Evolutionary conservation across 2,113 vertebrate species (phyloP), one percentile per base, ranked within the genome.

Genomic region (Catharus fuscescens): DNA sequence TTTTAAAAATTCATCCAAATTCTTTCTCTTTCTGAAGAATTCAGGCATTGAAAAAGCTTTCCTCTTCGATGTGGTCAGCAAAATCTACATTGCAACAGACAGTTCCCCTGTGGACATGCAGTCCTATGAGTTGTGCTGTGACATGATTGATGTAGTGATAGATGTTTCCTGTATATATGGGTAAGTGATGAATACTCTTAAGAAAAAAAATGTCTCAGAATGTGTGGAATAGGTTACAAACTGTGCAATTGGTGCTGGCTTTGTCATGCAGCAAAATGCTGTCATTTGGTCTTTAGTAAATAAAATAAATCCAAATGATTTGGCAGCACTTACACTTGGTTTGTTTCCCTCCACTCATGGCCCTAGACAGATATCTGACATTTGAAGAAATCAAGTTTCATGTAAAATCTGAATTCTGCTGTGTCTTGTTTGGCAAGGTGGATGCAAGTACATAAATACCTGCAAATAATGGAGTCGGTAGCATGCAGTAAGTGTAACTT

Each of bases 61-160:
- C 94, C 98, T 99, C 96, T 99, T 99, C 61, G 99, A 99, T 34
- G 99, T 99, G 93, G 99, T 99, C 98, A 99, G 99, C 98, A 99
- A 99, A 98, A 99, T 99, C 98, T 99, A 99, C 98, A 99, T 99
- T 25, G 99, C 99, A 92, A 99, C 99, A 80, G 99, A 99, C 98
- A 99, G 99, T 94, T 99, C 99, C 25, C 99, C 99, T 25, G 99
- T 99, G 89, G 99, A 99, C 98, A 99, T 99, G 99, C 99, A 99
- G 96, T 99, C 99, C 6, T 99, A 99, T 6, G 99, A 99, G 76
- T 96, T 99, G 95, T 99, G 99, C 98, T 99, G 99, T 81, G 99
- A 99, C 96, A 99, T 99, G 99, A 99, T 99, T 77, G 99, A 99
- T 80, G 99, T 99, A 93, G 99, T 99, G 90, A 99, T 99, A 65